These are phyloP conservation scores for Drosophila vallismaia DNA, from an alignment of 2,888 invertebrate genomes.

Conservation along the genomic window DNA sequence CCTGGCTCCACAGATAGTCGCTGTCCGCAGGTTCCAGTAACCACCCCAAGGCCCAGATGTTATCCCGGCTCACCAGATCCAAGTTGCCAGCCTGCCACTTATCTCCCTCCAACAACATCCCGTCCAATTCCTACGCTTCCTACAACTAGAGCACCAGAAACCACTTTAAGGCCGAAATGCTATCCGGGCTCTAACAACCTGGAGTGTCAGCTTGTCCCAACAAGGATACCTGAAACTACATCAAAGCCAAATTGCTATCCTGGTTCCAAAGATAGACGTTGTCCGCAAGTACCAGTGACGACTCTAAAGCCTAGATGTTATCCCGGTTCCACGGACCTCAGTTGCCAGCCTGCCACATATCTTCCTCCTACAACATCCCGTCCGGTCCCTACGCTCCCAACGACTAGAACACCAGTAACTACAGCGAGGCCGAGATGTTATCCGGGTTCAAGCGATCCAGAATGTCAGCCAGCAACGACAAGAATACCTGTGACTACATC, in stretches of 20 bases:
- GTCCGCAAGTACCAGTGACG: not conserved
- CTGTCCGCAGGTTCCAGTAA: not conserved
- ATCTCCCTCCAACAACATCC: conserved; percentile 8
- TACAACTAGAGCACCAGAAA: not conserved
- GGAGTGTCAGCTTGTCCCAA: conserved; percentile 13
- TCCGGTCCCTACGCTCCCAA: not conserved
- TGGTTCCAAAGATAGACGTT: not conserved
- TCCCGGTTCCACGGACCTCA: conserved; percentile 57
- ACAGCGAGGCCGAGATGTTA: conserved; percentile 68
- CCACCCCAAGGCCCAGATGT: not conserved
- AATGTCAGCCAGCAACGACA: conserved; percentile 15
- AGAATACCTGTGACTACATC: conserved; percentile 5
- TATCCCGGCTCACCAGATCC: conserved; percentile 55
- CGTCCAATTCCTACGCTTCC: conserved; percentile 1
- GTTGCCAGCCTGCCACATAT: conserved; percentile 14
- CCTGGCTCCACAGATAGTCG: not conserved
- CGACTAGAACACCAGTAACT: conserved; percentile 1
- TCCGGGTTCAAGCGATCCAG: conserved; percentile 81
- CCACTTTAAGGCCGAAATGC: conserved; percentile 61
- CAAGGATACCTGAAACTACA: not conserved
- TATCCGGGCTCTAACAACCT: conserved; percentile 82
- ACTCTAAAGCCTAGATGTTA: not conserved
- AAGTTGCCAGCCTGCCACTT: conserved; percentile 13
- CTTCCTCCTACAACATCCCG: conserved; percentile 7
- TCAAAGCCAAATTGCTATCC: conserved; percentile 2